These are phyloP conservation scores for Rallus limicola DNA, from an alignment of 2,113 vertebrate genomes.

Conservation along the genomic window DNA sequence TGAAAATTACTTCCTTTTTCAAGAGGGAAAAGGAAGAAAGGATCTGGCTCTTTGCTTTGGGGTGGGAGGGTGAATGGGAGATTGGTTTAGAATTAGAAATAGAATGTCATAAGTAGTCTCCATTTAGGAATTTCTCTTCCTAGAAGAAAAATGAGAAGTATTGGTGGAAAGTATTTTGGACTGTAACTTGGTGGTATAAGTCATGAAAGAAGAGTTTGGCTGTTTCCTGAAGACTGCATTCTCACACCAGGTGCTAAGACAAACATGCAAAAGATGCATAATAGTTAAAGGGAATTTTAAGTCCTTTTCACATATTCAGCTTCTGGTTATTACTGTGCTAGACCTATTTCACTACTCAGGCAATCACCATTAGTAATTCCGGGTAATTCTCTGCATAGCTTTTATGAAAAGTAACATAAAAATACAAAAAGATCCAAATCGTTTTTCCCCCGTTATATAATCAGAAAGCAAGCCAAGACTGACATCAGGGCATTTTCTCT, in stretches of 20 bases:
- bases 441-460: not conserved
- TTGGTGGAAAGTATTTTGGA: slow-evolving; percentile 36
- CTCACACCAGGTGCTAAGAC: not conserved
- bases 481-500: slow-evolving; percentile 15
- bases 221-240: not conserved
- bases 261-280: not conserved
- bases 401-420: slow-evolving; percentile 14
- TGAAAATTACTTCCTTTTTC: slow-evolving; percentile 22
- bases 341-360: not conserved
- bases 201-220: not conserved
- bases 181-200: not conserved
- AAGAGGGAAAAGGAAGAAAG: not conserved
- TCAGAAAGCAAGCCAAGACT: slow-evolving; percentile 31
- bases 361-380: not conserved
- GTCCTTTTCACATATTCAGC: not conserved
- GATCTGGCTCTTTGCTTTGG: slow-evolving; percentile 5
- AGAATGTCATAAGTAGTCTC: slow-evolving; percentile 2
- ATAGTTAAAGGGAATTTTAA: not conserved
- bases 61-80: slow-evolving; percentile 19
- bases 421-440: not conserved
- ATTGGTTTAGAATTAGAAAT: slow-evolving; percentile 46
- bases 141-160: slow-evolving; percentile 13
- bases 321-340: not conserved
- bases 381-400: not conserved
- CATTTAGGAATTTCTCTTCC: slow-evolving; percentile 13